Evolutionary conservation across 1,140 invertebrate genomes (phyloP).

Genomic region (Drosophila tristis): DNA sequence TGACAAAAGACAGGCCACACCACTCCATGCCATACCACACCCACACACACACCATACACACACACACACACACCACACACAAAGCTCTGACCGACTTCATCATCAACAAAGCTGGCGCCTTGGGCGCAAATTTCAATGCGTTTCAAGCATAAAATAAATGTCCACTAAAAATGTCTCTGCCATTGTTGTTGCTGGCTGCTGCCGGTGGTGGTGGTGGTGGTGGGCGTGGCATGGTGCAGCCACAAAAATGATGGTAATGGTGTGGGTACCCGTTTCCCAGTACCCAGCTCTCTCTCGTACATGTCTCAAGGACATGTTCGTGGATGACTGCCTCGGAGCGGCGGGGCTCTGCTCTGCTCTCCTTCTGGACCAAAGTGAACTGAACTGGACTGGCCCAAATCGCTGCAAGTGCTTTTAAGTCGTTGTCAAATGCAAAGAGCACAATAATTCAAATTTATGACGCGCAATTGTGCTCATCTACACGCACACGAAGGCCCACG

Average conservation of each 20-base stretch:
- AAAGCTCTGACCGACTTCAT: constrained; percentile 64
- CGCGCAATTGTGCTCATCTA: constrained; percentile 77
- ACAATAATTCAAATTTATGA: constrained; percentile 82
- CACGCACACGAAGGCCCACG: constrained; percentile 34
- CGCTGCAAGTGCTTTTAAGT: constrained; percentile 81
- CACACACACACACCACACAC: constrained; percentile 7
- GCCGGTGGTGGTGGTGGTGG: constrained; percentile 31
- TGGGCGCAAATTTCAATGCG: constrained; percentile 73
- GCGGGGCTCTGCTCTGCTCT: constrained; percentile 13
- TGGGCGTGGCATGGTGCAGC: constrained; percentile 56
- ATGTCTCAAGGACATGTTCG: constrained; percentile 78
- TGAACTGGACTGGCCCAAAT: constrained; percentile 71
- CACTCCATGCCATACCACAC: neutral
- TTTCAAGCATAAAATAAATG: constrained; percentile 80
- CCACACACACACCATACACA: neutral
- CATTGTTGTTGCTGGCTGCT: constrained; percentile 29
- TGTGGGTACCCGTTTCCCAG: neutral
- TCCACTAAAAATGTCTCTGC: constrained; percentile 77
- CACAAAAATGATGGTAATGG: constrained; percentile 35
- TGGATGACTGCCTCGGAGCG: constrained; percentile 47
- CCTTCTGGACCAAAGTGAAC: constrained; percentile 13
- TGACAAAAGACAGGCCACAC: constrained; percentile 40
- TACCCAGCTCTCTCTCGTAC: constrained; percentile 20
- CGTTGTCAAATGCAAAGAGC: constrained; percentile 80
- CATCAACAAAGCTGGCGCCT: constrained; percentile 68